These are phyloP conservation scores for Actinopyga echinites DNA, from an alignment of 53 echinoderm and acorn worm species.

Conservation along the genomic window DNA sequence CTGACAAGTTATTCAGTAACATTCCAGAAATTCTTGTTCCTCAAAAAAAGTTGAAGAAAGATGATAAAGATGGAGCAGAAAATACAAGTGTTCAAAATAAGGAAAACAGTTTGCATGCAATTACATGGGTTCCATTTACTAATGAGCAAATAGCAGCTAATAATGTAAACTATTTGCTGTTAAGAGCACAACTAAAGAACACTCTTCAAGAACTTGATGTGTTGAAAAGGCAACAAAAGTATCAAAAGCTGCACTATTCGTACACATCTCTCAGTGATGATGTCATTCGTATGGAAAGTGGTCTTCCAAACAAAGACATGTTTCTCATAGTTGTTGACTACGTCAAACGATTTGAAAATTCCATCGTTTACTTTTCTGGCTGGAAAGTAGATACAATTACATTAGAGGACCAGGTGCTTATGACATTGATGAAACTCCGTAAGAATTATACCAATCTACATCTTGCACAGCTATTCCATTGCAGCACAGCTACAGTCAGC, in stretches of 20 bases:
- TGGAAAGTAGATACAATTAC: constrained; percentile 8
- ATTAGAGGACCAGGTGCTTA: constrained; percentile 29
- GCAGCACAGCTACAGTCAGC: constrained; percentile 11
- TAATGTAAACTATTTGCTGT: no score
- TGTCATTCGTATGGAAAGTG: constrained; percentile 41
- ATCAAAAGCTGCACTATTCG: no score
- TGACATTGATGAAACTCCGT: constrained; percentile 41
- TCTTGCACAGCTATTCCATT: constrained; percentile 25
- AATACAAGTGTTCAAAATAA: no score
- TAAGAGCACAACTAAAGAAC: no score
- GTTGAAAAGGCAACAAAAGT: no score
- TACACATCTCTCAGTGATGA: constrained; percentile 7
- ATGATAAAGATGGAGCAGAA: no score
- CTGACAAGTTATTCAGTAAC: not conserved
- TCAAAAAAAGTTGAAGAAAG: no score
- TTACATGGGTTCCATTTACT: no score
- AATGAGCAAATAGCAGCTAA: no score
- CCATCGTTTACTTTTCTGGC: not conserved
- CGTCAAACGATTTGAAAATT: constrained; percentile 6
- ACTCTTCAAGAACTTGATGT: no score
- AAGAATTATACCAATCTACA: constrained; percentile 43
- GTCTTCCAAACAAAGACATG: constrained; percentile 35
- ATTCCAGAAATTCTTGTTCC: no score
- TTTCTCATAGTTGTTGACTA: constrained; percentile 1
- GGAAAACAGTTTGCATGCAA: no score